These are phyloP conservation scores for Penaeus indicus DNA, from an alignment of 1,140 invertebrate species.

Conservation along the genomic window DNA sequence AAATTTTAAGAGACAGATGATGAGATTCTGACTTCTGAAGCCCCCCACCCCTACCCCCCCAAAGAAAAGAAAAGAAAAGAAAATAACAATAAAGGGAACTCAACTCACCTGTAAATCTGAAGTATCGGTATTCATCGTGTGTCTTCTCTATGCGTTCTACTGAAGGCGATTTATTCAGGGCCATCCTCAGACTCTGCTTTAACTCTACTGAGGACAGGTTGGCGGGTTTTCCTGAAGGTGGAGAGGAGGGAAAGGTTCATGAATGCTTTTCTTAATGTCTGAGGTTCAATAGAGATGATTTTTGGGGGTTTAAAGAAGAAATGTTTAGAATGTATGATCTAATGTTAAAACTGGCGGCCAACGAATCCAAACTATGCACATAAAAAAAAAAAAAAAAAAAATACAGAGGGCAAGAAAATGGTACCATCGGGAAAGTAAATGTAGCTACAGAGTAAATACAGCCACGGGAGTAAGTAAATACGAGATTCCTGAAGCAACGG, in stretches of 20 bases:
- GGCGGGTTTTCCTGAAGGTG: slow-evolving; percentile 51
- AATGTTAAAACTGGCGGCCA: too few species aligned
- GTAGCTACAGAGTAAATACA: too few species aligned
- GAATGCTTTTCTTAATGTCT: too few species aligned
- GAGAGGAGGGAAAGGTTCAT: background rate
- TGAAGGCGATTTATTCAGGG: slow-evolving; percentile 63
- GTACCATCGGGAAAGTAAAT: too few species aligned
- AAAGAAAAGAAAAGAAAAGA: background rate
- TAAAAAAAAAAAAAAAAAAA: too few species aligned
- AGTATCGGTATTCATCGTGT: slow-evolving; percentile 61
- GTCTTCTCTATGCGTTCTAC: slow-evolving; percentile 43
- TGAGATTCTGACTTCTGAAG: background rate
- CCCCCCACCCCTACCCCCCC: background rate
- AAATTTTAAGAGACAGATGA: too few species aligned
- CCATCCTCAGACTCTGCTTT: slow-evolving; percentile 64
- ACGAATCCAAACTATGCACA: too few species aligned
- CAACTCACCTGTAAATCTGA: slow-evolving; percentile 61
- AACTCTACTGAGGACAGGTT: slow-evolving; percentile 60
- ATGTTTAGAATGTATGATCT: too few species aligned
- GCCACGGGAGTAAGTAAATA: background rate
- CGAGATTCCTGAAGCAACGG: background rate
- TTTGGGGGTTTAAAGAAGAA: too few species aligned
- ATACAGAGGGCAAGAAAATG: too few species aligned
- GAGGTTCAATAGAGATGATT: too few species aligned
- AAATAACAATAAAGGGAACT: too few species aligned